phyloP scores from a whole-genome alignment of 2,113 vertebrate species.

The Scopus umbretta region DNA sequence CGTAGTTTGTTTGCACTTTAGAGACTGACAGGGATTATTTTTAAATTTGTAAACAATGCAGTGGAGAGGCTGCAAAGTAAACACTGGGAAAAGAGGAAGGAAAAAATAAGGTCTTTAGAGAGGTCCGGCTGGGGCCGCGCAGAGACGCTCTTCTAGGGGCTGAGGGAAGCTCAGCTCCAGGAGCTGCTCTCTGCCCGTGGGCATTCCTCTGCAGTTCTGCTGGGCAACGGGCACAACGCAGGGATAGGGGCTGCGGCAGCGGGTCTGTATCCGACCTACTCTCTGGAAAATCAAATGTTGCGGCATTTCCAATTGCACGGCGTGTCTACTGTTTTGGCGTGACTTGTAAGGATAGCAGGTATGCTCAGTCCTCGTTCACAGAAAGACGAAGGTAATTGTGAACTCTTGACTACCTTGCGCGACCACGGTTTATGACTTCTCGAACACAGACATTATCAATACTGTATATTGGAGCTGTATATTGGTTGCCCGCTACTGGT shows the following conservation, averaged over 20 bases:
- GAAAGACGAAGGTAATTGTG: neutral
- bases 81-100: neutral
- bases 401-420: neutral
- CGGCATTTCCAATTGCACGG: neutral
- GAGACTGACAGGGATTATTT: neutral
- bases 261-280: neutral
- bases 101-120: neutral
- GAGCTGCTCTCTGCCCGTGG: neutral
- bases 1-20: neutral
- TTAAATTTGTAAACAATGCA: neutral
- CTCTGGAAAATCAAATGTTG: neutral
- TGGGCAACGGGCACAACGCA: neutral
- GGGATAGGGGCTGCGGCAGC: neutral
- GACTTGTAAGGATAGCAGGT: neutral
- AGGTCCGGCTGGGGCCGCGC: neutral
- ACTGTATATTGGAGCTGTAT: neutral
- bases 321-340: rapidly evolving
- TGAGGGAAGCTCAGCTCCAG: neutral
- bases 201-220: neutral
- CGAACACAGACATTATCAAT: neutral
- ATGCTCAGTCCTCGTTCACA: neutral
- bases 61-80: neutral
- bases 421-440: neutral
- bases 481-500: too few species aligned
- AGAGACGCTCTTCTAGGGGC: neutral